Percentiles rank a stretch among this genome's conserved stretches.
Evolutionary conservation across 2,113 vertebrate species (phyloP).

Genomic region (Anarhynchus alexandrinus): DNA sequence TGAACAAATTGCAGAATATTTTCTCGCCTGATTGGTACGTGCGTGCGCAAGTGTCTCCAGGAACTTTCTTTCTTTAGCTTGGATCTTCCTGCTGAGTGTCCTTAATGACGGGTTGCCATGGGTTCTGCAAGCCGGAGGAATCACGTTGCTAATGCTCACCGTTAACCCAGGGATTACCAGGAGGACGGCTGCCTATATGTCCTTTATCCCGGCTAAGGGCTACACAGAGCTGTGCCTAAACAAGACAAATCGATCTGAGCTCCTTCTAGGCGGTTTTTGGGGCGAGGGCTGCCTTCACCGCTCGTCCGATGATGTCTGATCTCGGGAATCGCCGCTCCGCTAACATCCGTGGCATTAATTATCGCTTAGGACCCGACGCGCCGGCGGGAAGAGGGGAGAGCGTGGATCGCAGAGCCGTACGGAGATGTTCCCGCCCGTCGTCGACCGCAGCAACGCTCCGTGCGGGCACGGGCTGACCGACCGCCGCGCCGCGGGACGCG

Average conservation of each 20-base stretch:
- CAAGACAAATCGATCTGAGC: neutral
- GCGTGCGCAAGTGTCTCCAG: neutral
- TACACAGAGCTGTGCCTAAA: neutral
- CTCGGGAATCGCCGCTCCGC: rapidly evolving
- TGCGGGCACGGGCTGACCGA: rapidly evolving
- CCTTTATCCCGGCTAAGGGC: neutral
- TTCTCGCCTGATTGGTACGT: neutral
- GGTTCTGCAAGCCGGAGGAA: neutral
- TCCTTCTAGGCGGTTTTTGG: rapidly evolving
- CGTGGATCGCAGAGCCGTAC: rapidly evolving
- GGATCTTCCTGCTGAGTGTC: neutral
- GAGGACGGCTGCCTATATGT: rapidly evolving
- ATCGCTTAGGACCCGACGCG: rapidly evolving
- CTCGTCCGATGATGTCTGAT: rapidly evolving
- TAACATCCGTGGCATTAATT: rapidly evolving
- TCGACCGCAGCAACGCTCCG: rapidly evolving
- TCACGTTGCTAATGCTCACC: rapidly evolving
- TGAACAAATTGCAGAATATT: neutral
- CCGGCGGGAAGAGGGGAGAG: neutral
- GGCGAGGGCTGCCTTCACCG: rapidly evolving
- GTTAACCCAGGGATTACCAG: neutral
- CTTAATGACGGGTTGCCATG: neutral
- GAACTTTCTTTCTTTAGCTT: neutral
- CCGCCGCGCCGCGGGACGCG: rapidly evolving
- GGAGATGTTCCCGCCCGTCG: rapidly evolving